Conservation (phyloP, 2,113 vertebrate species). For the Neogobius melanostomus region DNA sequence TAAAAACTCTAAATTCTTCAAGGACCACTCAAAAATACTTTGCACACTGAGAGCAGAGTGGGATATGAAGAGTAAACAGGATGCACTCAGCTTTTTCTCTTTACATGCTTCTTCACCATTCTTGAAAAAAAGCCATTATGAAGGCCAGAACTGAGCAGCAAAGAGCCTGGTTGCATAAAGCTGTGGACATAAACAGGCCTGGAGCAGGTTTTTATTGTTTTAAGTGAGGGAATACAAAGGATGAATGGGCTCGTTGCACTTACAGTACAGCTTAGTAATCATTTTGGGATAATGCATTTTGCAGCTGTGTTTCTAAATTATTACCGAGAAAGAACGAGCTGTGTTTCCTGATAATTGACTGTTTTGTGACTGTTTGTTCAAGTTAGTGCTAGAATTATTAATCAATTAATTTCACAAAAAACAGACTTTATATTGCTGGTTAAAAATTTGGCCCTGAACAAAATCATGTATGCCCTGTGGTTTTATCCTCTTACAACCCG, state of each 20-base stretch:
- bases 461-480: too few relatives aligned
- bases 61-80: slow-evolving; percentile 18
- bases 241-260: background rate
- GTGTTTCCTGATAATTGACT: too few relatives aligned
- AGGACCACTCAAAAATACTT: slow-evolving; percentile 53
- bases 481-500: too few relatives aligned
- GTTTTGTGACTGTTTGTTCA: too few relatives aligned
- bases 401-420: too few relatives aligned
- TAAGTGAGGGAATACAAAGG: background rate
- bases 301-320: too few relatives aligned
- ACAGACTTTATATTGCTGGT: too few relatives aligned
- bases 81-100: slow-evolving; percentile 51
- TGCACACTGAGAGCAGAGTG: slow-evolving; percentile 41
- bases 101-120: slow-evolving; percentile 52
- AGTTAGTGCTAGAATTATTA: too few relatives aligned
- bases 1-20: background rate
- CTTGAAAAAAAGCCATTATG: slow-evolving; percentile 64
- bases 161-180: slow-evolving; percentile 17
- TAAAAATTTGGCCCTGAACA: too few relatives aligned
- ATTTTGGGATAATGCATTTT: too few relatives aligned
- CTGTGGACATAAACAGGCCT: background rate
- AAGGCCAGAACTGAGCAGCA: slow-evolving; percentile 41
- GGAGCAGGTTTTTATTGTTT: background rate
- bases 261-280: too few relatives aligned
- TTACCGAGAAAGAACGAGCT: too few relatives aligned